Evolutionary conservation across 2,888 invertebrate genomes (phyloP).

Genomic region (Cerastoderma edule): DNA sequence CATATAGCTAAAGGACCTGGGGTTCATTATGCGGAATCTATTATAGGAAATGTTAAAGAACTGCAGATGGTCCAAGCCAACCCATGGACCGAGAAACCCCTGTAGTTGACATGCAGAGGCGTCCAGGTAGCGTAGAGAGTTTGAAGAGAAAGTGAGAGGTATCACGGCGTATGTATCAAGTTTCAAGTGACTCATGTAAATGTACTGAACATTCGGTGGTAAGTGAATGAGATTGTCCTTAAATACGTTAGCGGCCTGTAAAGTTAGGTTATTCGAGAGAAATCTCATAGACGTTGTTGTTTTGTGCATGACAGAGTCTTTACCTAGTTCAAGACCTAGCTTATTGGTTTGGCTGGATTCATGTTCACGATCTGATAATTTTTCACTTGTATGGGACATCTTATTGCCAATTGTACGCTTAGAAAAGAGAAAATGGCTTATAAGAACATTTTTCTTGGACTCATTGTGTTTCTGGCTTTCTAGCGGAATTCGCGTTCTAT

Average conservation of each 20-base stretch:
- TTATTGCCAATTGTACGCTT: too few relatives aligned
- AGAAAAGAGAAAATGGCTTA: too few relatives aligned
- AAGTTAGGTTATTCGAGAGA: neutral
- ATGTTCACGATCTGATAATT: too few relatives aligned
- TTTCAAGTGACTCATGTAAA: slow-evolving; percentile 4
- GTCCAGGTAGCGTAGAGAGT: neutral
- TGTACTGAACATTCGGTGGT: neutral
- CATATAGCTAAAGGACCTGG: slow-evolving; percentile 16
- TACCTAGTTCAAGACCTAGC: neutral
- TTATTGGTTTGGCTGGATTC: neutral
- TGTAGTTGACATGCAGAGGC: slow-evolving; percentile 3
- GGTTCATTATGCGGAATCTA: slow-evolving; percentile 6
- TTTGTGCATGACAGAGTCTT: neutral
- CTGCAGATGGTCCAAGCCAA: slow-evolving; percentile 2
- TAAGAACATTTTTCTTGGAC: neutral
- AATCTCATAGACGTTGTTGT: neutral
- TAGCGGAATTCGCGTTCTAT: neutral
- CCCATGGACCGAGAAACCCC: slow-evolving; percentile 16
- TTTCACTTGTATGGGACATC: too few relatives aligned
- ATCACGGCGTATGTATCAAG: slow-evolving; percentile 11
- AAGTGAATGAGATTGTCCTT: neutral
- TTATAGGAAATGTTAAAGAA: slow-evolving; percentile 8
- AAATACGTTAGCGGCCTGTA: neutral
- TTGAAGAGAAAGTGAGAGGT: slow-evolving; percentile 8
- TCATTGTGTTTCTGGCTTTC: neutral